Evolutionary conservation across 2,113 vertebrate genomes (phyloP).

Genomic region (Clupea harengus): DNA sequence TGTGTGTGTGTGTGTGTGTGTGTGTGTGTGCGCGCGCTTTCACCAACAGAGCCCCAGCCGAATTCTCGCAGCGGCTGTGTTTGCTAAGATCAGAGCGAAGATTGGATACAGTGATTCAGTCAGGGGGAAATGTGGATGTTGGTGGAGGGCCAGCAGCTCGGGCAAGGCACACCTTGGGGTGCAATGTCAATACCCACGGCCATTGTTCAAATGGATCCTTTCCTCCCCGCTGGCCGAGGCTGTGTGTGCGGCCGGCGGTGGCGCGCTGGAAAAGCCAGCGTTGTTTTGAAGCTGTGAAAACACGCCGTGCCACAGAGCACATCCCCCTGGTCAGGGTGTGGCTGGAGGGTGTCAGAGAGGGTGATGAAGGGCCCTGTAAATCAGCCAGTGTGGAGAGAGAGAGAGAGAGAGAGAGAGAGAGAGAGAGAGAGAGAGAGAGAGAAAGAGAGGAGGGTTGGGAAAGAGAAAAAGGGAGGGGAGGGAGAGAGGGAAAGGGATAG

Average conservation of each 20-base stretch:
- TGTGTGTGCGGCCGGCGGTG: background rate
- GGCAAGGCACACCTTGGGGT: background rate
- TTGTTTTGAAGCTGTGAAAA: conserved; percentile 12
- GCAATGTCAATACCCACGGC: background rate
- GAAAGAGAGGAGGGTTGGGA: background rate
- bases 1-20: conserved; percentile 20
- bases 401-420: background rate
- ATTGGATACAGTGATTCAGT: background rate
- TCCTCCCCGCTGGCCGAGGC: background rate
- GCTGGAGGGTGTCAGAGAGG: background rate
- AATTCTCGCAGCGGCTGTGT: background rate
- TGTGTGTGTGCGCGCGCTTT: background rate
- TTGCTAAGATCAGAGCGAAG: background rate
- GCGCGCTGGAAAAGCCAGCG: background rate
- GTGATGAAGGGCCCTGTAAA: conserved; percentile 9
- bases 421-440: background rate
- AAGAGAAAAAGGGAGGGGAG: background rate
- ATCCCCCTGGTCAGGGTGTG: background rate
- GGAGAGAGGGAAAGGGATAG: background rate
- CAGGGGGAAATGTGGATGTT: background rate
- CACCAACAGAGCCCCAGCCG: background rate
- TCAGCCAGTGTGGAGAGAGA: background rate
- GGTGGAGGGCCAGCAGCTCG: background rate
- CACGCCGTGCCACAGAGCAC: background rate
- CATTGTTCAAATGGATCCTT: conserved; percentile 9